These are phyloP conservation scores for Apotomis betuletana DNA, from an alignment of 2,888 invertebrate species.

Conservation along the genomic window DNA sequence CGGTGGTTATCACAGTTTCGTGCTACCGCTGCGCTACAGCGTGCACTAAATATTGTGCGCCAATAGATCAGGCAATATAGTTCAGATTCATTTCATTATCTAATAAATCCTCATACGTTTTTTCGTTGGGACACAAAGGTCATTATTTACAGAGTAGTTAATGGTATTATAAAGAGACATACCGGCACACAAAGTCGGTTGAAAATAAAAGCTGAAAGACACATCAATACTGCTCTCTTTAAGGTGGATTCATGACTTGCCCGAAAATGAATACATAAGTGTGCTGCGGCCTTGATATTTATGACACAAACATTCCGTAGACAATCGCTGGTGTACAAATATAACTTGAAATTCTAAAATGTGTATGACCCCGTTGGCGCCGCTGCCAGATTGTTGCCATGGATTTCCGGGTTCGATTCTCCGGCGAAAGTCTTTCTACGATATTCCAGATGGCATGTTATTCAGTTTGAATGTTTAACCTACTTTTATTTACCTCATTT, in stretches of 20 bases:
- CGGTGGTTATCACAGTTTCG: slow-evolving; percentile 30
- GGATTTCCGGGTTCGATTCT: slow-evolving; percentile 37
- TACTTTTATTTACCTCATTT: slow-evolving; percentile 34
- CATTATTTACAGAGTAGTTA: too few relatives aligned
- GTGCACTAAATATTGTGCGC: slow-evolving; percentile 20
- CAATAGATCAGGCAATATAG: slow-evolving; percentile 47
- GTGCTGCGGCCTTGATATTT: slow-evolving; percentile 69
- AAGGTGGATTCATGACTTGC: slow-evolving; percentile 42
- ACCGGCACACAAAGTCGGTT: too few relatives aligned
- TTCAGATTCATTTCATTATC: slow-evolving; percentile 8
- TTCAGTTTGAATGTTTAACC: neutral
- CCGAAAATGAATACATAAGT: slow-evolving; percentile 55
- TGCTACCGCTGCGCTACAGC: slow-evolving; percentile 43
- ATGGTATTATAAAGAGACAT: too few relatives aligned
- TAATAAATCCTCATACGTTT: too few relatives aligned
- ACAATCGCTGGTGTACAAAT: slow-evolving; percentile 41
- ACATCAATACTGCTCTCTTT: slow-evolving; percentile 32
- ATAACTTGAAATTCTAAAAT: slow-evolving; percentile 42
- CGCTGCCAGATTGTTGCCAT: slow-evolving; percentile 38
- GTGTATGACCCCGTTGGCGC: slow-evolving; percentile 41
- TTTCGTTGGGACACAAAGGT: too few relatives aligned
- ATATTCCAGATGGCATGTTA: slow-evolving; percentile 22
- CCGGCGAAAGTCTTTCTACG: neutral
- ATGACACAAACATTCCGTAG: slow-evolving; percentile 62
- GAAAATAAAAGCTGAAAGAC: slow-evolving; percentile 4